Evolutionary conservation across 1,140 invertebrate species (phyloP), one percentile per base, ranked within the genome.

Genomic region (Rhyacophila brunnea): DNA sequence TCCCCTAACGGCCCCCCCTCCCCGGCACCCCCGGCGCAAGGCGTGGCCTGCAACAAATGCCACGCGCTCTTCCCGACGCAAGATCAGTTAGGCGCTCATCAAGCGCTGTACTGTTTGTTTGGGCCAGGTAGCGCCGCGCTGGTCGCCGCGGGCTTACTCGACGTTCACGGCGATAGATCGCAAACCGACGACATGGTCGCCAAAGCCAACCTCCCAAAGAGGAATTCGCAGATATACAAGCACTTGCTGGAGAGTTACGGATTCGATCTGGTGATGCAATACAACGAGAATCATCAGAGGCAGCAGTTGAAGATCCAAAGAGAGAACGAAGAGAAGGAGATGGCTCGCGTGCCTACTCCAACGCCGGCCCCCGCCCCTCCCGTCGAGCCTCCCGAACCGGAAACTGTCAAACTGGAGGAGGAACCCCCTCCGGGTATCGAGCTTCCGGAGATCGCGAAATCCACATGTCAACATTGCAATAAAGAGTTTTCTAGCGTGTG

Each of bases 401-500:
- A 68, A 0, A 9, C 23, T 28, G 23, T 28, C 9, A 28, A 28
- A 28, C 23, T 5, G 9, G 77, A 80, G 50, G 82, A 85, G 58
- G 82, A 85, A 57, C 75, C 81, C 9, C 82, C 83, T 58, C 82
- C 81, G 6, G 80, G 83, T 28, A 75, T 79, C 65, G 78, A 77
- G 67, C 70, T 88, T 49, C 86, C 87, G 32, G 87, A 90, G 79
- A 81, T 89, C 58, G 85, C 83, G 65, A 89, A 87, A 77, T 89
- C 89, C 72, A 78, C 88, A 82, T 97, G 95, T 76, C 86, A 88
- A 70, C 87, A 91, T 71, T 98, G 95, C 76, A 88, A 88, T 66
- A 96, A 96, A 76, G 90, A 92, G 71, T 96, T 97, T 77, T 95
- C 92, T 65, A 95, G 92, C 80, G 90, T 96, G 56, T 96, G 94